phyloP scores from a whole-genome alignment of 30 jellyfish, hydroid and myxozoan genomes.

The Mastigias papua region DNA sequence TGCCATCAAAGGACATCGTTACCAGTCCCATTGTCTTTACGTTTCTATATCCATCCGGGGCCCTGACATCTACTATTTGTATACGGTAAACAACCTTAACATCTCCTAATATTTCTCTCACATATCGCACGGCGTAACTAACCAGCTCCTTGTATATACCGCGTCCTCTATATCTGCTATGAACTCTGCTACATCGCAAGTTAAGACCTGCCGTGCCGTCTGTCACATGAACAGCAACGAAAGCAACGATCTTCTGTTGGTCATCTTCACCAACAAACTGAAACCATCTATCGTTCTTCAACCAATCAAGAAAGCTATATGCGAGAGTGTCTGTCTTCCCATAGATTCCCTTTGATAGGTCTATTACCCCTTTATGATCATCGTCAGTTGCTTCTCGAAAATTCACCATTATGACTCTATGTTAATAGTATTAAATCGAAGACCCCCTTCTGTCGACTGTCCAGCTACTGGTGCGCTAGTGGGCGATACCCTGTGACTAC shows the following conservation, averaged over 20 bases:
- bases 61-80: neutral
- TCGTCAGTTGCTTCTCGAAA: neutral
- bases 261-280: neutral
- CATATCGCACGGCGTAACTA: neutral
- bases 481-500: no score
- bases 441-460: no score
- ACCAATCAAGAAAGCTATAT: neutral
- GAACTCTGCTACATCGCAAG: neutral
- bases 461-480: no score
- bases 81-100: neutral
- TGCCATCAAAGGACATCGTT: neutral
- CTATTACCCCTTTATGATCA: neutral
- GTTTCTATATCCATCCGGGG: neutral
- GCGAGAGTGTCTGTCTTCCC: neutral
- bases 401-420: neutral
- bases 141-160: neutral
- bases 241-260: neutral
- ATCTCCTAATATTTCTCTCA: neutral
- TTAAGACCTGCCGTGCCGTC: neutral
- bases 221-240: neutral
- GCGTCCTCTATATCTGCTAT: neutral
- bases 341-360: neutral
- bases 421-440: no score
- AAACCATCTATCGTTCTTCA: neutral
- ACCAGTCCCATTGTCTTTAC: neutral